Evolutionary conservation across 2,113 vertebrate genomes (phyloP), one percentile per base, ranked within the genome.

Genomic region (Oostethus manadensis): DNA sequence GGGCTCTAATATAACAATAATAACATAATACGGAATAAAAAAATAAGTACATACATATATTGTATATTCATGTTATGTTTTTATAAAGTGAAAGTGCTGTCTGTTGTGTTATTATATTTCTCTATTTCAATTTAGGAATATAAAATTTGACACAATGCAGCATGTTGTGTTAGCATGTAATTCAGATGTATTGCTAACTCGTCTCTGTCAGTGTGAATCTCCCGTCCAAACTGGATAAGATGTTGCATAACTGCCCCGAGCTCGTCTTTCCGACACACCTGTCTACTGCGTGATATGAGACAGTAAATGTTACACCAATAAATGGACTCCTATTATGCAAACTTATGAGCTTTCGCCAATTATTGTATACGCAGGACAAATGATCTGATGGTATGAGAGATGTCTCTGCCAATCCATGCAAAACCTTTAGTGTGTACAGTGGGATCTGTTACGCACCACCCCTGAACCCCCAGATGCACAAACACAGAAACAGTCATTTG

Each of bases 391-490:
- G 85, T 82, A 74, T 76, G 78, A 77, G 73, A 62, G 56, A 70
- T 76, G 73, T 83, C 61, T 66, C 68, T 88, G 88, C 89, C 86
- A 89, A 87, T 70, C 79, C 76, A 88, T 18, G 81, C 87, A 88
- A 76, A 83, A 77, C 64, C 21, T 66, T 79, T 84, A 80, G 85
- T 87, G 86, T 87, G 86, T 78, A 77, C 70, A 58, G 73, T 78
- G 43, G 77, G 84, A 83, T 88, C 83, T 58, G 76, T 87, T 87
- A 82, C 81, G 68, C 80, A 77, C 85, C 80, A 81, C 80, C 86
- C 80, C 56, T 82, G 83, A 78, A 80, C 81, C 79, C 53, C 86
- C 87, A 88, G 83, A 87, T 87, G 85, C 88, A 81, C 78, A 88
- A 88, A 85, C 80, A 88, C 69, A 82, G 81, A 80, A 78, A 82